phyloP scores from a whole-genome alignment of 2,797 vertebrate species.

The Dendrocincla tyrannina region DNA sequence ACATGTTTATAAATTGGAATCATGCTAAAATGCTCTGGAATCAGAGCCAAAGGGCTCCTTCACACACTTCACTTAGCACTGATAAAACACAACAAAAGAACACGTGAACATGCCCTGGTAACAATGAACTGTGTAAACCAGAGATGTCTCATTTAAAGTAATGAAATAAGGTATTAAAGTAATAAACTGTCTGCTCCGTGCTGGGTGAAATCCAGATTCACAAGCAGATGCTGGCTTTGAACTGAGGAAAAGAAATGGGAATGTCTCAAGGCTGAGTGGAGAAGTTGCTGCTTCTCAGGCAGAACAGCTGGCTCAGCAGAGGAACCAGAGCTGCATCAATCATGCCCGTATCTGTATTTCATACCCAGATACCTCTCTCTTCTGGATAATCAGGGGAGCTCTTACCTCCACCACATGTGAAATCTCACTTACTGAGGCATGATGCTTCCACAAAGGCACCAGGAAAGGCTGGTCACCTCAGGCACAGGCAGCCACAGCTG shows the following conservation, averaged over 20 bases:
- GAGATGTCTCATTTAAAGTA: not conserved
- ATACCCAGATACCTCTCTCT: constrained; percentile 71
- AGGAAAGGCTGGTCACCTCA: not conserved
- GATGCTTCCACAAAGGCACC: not conserved
- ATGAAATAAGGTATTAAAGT: not conserved
- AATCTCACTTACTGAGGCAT: not conserved
- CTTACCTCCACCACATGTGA: not conserved
- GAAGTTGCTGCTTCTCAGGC: constrained; percentile 62
- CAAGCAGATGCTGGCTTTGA: not conserved
- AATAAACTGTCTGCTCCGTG: not conserved
- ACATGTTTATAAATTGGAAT: not conserved
- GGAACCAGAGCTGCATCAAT: constrained; percentile 73
- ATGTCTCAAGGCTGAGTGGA: not conserved
- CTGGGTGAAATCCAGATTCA: not conserved
- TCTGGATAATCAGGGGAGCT: constrained; percentile 73
- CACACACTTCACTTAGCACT: not conserved
- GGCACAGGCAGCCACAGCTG: not conserved
- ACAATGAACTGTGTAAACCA: not conserved
- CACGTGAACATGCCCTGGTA: not conserved
- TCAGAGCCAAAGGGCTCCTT: not conserved
- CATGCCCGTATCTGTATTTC: not conserved
- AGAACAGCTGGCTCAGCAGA: constrained; percentile 68
- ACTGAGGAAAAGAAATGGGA: not conserved
- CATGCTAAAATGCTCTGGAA: not conserved
- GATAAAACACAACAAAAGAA: not conserved